phyloP scores from a whole-genome alignment of 2,888 invertebrate genomes.

The Lasioglossum pauxillum region DNA sequence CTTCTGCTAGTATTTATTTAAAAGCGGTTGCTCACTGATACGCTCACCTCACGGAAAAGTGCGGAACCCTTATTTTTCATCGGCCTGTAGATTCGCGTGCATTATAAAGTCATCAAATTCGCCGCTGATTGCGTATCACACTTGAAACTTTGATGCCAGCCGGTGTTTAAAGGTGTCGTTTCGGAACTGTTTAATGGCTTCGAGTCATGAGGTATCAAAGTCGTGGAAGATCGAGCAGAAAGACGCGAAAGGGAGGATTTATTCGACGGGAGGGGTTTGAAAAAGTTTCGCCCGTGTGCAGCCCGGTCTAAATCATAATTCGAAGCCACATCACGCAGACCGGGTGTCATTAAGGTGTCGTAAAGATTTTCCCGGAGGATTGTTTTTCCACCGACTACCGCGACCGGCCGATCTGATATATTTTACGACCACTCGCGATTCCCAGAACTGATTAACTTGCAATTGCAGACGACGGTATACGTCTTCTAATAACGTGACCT shows the following conservation, averaged over 20 bases:
- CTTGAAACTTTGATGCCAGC: neutral
- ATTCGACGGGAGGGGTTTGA: neutral
- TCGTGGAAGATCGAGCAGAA: neutral
- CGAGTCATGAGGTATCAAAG: neutral
- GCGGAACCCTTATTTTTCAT: neutral
- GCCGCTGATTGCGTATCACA: neutral
- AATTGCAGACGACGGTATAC: conserved; percentile 67
- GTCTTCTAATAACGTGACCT: conserved; percentile 66
- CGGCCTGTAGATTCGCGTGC: neutral
- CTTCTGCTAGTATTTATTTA: no score
- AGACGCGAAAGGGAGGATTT: neutral
- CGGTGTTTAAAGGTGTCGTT: neutral
- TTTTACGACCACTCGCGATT: conserved; percentile 65
- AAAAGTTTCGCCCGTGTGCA: neutral
- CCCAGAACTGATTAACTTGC: conserved; percentile 66
- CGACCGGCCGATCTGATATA: conserved; percentile 64
- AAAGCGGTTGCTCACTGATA: no score
- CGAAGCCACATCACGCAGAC: conserved; percentile 16
- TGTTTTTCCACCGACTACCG: conserved; percentile 24
- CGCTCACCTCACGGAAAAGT: neutral
- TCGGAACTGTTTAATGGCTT: neutral
- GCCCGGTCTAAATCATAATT: conserved; percentile 9
- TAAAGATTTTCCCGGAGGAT: conserved; percentile 64
- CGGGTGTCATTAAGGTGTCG: conserved; percentile 53
- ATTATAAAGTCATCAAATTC: conserved; percentile 4